Conservation (phyloP, 2,797 vertebrate genomes). For the Buceros bicornis region DNA sequence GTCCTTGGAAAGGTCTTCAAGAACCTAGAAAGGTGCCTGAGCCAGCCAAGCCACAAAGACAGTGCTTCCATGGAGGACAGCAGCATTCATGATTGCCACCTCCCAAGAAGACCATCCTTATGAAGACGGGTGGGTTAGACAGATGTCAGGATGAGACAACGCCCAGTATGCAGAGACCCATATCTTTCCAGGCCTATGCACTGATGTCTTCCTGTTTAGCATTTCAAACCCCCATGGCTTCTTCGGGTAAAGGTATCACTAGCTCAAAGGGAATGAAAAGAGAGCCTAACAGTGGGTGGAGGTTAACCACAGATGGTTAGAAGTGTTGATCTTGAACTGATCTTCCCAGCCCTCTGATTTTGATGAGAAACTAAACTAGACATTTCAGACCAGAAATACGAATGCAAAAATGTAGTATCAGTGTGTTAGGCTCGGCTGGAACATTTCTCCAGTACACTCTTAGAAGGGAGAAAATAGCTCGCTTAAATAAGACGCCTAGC, state of each 20-base stretch:
- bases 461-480: neutral
- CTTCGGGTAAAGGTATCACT: neutral
- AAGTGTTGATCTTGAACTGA: neutral
- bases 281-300: neutral
- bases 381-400: neutral
- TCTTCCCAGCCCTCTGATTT: neutral
- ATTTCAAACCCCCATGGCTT: neutral
- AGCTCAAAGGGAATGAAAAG: neutral
- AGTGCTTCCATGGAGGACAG: neutral
- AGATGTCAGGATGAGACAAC: neutral
- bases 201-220: neutral
- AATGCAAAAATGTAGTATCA: neutral
- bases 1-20: neutral
- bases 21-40: neutral
- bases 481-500: neutral
- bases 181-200: neutral
- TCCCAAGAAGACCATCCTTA: neutral
- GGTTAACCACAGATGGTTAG: neutral
- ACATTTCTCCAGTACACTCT: neutral
- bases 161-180: accelerated
- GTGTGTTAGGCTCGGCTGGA: neutral
- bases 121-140: neutral
- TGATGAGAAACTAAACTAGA: neutral
- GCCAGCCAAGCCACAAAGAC: neutral
- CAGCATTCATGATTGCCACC: neutral